Conservation (phyloP, 2,113 vertebrate genomes). For the Gobiocypris rarus region DNA sequence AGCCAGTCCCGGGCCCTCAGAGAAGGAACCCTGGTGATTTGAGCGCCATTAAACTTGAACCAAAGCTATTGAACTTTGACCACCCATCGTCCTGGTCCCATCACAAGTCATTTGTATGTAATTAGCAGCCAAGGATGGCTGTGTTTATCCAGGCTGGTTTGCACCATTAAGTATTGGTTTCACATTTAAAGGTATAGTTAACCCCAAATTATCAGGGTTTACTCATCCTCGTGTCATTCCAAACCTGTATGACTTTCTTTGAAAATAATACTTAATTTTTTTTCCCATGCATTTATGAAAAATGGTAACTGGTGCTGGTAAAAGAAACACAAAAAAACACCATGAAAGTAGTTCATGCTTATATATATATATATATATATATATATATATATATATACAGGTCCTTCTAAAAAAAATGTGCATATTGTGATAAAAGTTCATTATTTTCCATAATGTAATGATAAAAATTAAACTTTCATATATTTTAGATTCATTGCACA, state of each 20-base stretch:
- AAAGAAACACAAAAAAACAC: background rate
- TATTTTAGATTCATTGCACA: too few species aligned
- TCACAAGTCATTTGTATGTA: constrained; percentile 41
- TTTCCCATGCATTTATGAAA: background rate
- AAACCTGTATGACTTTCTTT: background rate
- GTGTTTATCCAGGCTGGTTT: constrained; percentile 23
- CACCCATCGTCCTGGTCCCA: constrained; percentile 23
- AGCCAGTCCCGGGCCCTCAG: background rate
- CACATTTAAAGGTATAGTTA: background rate
- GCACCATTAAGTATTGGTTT: background rate
- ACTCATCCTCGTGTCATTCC: background rate
- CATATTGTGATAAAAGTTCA: too few species aligned
- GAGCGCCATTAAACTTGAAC: constrained; percentile 39
- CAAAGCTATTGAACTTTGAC: constrained; percentile 25
- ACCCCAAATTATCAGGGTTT: background rate
- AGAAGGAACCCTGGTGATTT: constrained; percentile 47
- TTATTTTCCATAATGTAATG: too few species aligned
- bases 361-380: too few species aligned
- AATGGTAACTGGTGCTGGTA: background rate
- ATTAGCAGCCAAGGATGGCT: constrained; percentile 29
- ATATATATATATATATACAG: too few species aligned
- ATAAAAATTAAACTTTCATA: too few species aligned
- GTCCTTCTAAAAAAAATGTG: too few species aligned
- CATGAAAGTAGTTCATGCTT: background rate
- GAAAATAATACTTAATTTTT: too few species aligned